Base-by-base conservation (phyloP, 2,888 invertebrate species). In the Troglohyphantes excavatus region DNA sequence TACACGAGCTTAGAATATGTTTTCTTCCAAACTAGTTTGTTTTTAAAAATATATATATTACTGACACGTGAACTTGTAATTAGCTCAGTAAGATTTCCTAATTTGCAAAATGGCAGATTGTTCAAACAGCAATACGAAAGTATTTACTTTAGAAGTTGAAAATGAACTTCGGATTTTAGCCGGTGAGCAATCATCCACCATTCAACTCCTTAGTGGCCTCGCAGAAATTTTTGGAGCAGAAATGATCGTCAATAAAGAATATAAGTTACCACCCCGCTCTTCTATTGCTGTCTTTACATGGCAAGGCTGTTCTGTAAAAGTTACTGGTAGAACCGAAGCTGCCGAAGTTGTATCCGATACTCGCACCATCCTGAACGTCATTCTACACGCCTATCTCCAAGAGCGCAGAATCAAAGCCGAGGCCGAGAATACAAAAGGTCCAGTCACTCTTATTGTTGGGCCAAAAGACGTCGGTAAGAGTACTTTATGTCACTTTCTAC, bases 171-270 rank as follows among this genome's bases (percentile, higher is more conserved):
- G 98, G 70, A 98, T 98, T 93, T 98, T 98, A 95, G 96, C 98
- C 0, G 98, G 98, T 94, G 95, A 96, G 6, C 53, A 53, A n/a
- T 96, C 96, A 93, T 96, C 97, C 75, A 33, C 29, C 9, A 94
- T 97, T 87, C 96, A 96, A 96, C 94, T 99, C 90, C 96, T 97
- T 93, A 96, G 95, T 92, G 99, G 99, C 0, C 95, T 96, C 92
- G 99, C 98, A 0, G 99, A 99, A 94, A 95, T 99, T 68, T 99
- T 99, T 94, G 99, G 99, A 0, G 98, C 98, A 0, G 99, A 99
- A 94, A 93, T 99, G 90, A 97, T 98, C 0, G 97, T 97, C 94
- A 97, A 97, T 78, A 98, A 98, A 94, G 96, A 96, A 0, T 98
- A 99, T 93, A 96, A 96, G 92, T 98, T 99, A 93, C 95, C 95